phyloP scores from a whole-genome alignment of 2,888 invertebrate genomes.

The Conistra vaccinii region DNA sequence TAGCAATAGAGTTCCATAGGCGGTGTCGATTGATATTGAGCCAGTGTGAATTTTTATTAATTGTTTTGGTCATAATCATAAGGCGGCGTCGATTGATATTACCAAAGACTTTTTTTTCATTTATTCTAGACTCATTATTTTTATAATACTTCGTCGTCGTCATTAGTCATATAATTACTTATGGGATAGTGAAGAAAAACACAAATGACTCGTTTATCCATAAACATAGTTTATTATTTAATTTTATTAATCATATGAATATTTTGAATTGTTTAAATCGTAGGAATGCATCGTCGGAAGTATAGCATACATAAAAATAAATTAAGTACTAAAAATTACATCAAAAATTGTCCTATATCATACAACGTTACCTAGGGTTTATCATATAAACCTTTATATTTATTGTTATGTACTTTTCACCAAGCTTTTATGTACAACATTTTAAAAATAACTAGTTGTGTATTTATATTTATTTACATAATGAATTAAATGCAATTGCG shows the following conservation, averaged over 20 bases:
- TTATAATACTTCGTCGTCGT: not conserved
- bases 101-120: not conserved
- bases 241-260: slow-evolving; percentile 76
- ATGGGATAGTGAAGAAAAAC: slow-evolving; percentile 46
- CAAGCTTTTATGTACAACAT: slow-evolving; percentile 81
- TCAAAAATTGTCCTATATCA: slow-evolving; percentile 80
- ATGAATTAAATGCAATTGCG: slow-evolving; percentile 77
- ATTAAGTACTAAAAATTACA: slow-evolving; percentile 87
- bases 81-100: not conserved
- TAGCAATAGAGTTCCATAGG: not conserved
- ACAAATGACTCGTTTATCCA: slow-evolving; percentile 72
- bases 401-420: slow-evolving; percentile 79
- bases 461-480: slow-evolving; percentile 74
- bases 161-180: not conserved
- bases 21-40: not conserved
- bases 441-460: slow-evolving; percentile 67
- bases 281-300: slow-evolving; percentile 87
- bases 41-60: not conserved
- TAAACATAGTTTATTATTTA: slow-evolving; percentile 85
- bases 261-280: slow-evolving; percentile 85
- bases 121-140: not conserved
- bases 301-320: slow-evolving; percentile 86
- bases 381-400: slow-evolving; percentile 85
- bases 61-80: not conserved
- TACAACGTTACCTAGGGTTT: slow-evolving; percentile 82